Percentiles rank a stretch among this genome's conserved stretches.
Evolutionary conservation across 2,113 vertebrate genomes (phyloP).

Genomic region (Sitta europaea): DNA sequence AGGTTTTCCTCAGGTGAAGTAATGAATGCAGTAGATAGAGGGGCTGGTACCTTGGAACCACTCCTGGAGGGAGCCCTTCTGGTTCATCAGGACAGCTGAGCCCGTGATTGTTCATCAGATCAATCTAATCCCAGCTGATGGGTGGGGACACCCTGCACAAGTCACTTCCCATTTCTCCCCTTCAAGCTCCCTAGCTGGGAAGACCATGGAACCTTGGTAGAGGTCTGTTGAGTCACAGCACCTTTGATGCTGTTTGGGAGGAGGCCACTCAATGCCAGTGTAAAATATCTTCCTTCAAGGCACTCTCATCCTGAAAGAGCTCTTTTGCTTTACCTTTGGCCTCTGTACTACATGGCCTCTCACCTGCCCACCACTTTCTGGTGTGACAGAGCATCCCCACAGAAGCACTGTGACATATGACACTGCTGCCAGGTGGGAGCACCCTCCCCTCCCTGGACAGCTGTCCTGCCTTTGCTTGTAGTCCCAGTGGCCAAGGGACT

Average conservation of each 20-base stretch:
- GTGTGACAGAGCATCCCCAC: not conserved
- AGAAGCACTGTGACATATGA: not conserved
- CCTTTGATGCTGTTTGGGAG: not conserved
- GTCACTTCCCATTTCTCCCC: not conserved
- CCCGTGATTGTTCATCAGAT: not conserved
- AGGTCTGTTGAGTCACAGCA: not conserved
- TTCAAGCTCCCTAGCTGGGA: not conserved
- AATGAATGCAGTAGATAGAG: not conserved
- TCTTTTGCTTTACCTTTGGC: not conserved
- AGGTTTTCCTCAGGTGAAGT: not conserved
- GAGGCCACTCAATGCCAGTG: not conserved
- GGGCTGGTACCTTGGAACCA: not conserved
- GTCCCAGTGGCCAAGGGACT: not conserved
- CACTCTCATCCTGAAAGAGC: not conserved
- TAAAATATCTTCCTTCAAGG: not conserved
- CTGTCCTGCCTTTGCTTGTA: not conserved
- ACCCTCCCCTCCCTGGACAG: not conserved
- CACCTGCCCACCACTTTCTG: not conserved
- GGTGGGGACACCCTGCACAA: not conserved
- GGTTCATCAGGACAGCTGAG: not conserved
- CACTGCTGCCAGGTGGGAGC: not conserved
- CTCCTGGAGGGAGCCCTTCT: not conserved
- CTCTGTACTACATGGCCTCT: not conserved
- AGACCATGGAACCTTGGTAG: not conserved
- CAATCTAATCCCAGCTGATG: not conserved